Evolutionary conservation across 1,140 invertebrate species (phyloP), one percentile per base, ranked within the genome.

Genomic region (Brachionus rubens): DNA sequence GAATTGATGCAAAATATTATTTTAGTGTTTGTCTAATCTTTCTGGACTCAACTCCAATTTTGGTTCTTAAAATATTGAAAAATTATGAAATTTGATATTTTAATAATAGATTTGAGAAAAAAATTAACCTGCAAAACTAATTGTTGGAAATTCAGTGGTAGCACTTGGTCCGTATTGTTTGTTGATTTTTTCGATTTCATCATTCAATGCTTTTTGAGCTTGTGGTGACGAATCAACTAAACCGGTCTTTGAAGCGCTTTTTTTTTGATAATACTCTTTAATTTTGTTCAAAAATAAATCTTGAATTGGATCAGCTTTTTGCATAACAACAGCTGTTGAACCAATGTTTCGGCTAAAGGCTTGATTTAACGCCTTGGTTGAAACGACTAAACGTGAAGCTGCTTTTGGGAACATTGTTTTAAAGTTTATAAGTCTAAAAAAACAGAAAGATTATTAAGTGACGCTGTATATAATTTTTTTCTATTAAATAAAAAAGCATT

Each of bases 151-250:
- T 40, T 72, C 68, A 24, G 4, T 72, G 12, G 46, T 50, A 21
- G 68, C 68, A 41, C 68, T 72, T 19, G 68, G 7, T 36, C 68
- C 68, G 47, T 10, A 72, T 54, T 48, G 50, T 26, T 48, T 48
- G 26, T 72, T 72, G 9, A 72, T 72, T 54, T 72, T 72, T 30
- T 72, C 68, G 5, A 72, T 72, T 54, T 72, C 68, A 48, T 72
- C 68, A 14, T 50, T 48, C 16, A 72, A 26, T 41, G 46, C 50
- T 26, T 72, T 72, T 72, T 72, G 43, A 12, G 68, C 41, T 72
- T 72, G 33, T 36, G 68, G 68, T 14, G 68, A 72, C 28, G 68
- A 72, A 72, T 72, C 68, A 30, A 72, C 47, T 12, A 72, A 40
- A 28, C 68, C 68, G 30, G 68, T 72, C 47, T 72, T 72, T 0